Evolutionary conservation across 2,888 invertebrate species (phyloP), one percentile per base, ranked within the genome.

Genomic region (Trichopoda pennipes): DNA sequence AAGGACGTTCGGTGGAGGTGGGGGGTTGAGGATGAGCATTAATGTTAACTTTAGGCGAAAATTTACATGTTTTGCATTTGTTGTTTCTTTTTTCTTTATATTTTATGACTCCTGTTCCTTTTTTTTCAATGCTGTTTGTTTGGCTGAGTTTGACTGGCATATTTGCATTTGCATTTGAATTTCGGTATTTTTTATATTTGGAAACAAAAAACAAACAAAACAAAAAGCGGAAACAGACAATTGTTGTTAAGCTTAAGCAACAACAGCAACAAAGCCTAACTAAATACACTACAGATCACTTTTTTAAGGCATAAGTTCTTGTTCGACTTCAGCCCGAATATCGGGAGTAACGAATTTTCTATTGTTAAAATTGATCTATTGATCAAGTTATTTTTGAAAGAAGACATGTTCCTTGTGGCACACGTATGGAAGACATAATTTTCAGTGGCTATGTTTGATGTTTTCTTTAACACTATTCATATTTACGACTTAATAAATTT

Each of bases 221-320:
- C 60, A 23, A 60, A 56, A 75, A 81, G 70, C 75, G 82, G 79
- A 82, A 79, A 72, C 79, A 75, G 75, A 82, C 79, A 79, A 82
- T 79, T 76, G 79, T 72, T 79, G 79, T 75, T 72, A 66, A 75
- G 75, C 79, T 82, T 79, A 75, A 68, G 68, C 79, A 75, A 79
- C 75, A 79, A n/a, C n/a, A n/a, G n/a, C 28, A 28, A 72, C 72
- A 58, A 77, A 53, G 42, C 32, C 63, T 56, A 63, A n/a, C 35
- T 47, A 51, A 51, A 42, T 49, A 49, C 16, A 64, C 23, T 6
- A 3, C 38, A 10, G 2, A 38, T 38, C 38, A 38, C 38, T 38
- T 38, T 12, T 38, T 12, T 38, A 38, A 28, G 12, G 38, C 38
- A 38, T 2, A 10, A 38, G 3, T 38, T 12, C 12, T 38, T 38